These are phyloP conservation scores for Tauraco hartlaubi DNA, from an alignment of 2,797 vertebrate species.

Conservation along the genomic window DNA sequence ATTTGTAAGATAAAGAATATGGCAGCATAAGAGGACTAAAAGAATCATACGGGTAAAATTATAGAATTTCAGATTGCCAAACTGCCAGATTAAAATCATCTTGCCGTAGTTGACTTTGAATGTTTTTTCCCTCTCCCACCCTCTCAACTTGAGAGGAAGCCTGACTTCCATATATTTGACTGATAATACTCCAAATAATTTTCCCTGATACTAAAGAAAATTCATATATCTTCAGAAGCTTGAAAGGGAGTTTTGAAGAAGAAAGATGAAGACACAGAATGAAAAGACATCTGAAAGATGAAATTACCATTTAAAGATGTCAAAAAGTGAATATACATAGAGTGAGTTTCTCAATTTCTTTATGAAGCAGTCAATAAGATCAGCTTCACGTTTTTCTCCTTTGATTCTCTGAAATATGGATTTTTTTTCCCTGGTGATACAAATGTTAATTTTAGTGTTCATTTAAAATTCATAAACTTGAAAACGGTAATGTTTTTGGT, in stretches of 20 bases:
- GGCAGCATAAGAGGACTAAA: neutral
- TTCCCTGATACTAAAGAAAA: neutral
- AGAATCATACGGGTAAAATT: neutral
- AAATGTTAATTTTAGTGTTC: slow-evolving; percentile 49
- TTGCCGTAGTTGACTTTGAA: neutral
- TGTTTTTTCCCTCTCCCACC: neutral
- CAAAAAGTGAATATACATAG: slow-evolving; percentile 1
- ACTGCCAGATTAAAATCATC: neutral
- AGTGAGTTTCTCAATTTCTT: slow-evolving; percentile 4
- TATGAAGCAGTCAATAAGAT: slow-evolving; percentile 38
- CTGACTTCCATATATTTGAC: neutral
- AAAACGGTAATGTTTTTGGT: slow-evolving; percentile 3
- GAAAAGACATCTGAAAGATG: slow-evolving; percentile 28
- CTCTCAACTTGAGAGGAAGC: neutral
- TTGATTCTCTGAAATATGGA: slow-evolving; percentile 1
- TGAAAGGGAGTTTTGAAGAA: slow-evolving; percentile 37
- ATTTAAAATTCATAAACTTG: slow-evolving; percentile 57
- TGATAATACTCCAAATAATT: neutral
- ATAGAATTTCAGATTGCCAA: neutral
- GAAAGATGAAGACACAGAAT: slow-evolving; percentile 20
- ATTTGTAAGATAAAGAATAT: neutral
- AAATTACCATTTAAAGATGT: slow-evolving; percentile 42
- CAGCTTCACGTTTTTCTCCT: neutral
- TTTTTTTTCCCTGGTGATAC: neutral
- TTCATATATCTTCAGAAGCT: slow-evolving; percentile 1